Conservation (phyloP, 2,888 invertebrate species). For the Ethmia dodecea region DNA sequence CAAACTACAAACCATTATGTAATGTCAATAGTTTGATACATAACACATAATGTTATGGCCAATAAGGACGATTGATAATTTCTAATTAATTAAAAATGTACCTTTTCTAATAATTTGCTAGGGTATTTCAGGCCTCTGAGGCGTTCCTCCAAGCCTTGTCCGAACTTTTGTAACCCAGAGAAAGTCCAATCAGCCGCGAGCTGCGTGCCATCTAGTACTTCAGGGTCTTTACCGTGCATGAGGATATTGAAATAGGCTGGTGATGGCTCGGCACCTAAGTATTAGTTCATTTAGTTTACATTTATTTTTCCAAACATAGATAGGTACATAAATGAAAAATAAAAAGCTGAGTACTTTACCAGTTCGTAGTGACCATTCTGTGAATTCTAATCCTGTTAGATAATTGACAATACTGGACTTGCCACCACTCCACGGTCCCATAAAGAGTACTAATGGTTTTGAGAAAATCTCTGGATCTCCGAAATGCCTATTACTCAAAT, state of each 20-base stretch:
- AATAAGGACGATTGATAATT: too few species aligned
- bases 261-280: constrained; percentile 93
- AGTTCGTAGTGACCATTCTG: constrained; percentile 88
- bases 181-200: constrained; percentile 97
- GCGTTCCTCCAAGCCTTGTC: constrained; percentile 93
- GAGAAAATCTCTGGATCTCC: constrained; percentile 97
- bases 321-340: neutral
- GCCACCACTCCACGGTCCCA: constrained; percentile 98
- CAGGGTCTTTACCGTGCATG: constrained; percentile 91
- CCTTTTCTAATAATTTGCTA: constrained; percentile 92
- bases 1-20: too few species aligned
- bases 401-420: constrained; percentile 97
- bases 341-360: constrained; percentile 72
- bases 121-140: constrained; percentile 89
- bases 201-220: constrained; percentile 93
- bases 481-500: constrained; percentile 93
- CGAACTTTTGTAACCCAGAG: constrained; percentile 95
- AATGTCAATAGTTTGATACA: too few species aligned
- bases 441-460: constrained; percentile 93
- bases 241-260: constrained; percentile 95
- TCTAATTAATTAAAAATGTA: too few species aligned
- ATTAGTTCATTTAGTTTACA: neutral
- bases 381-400: constrained; percentile 91
- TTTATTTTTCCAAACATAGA: neutral
- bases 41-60: too few species aligned